Evolutionary conservation across 2,888 invertebrate species (phyloP).

Genomic region (Limulus polyphemus): DNA sequence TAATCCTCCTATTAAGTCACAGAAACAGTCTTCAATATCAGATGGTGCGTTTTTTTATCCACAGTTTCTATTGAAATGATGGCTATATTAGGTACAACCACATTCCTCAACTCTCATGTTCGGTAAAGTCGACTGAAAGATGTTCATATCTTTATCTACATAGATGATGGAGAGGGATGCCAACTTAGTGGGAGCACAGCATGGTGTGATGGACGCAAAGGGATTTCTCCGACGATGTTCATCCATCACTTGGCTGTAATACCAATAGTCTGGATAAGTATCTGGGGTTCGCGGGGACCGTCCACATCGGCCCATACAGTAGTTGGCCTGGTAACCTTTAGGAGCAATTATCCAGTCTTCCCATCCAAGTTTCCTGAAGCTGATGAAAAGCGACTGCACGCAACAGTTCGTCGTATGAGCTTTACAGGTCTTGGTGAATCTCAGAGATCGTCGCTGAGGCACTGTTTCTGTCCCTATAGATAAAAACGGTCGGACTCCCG

Average conservation of each 20-base stretch:
- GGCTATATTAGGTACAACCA: slow-evolving; percentile 61
- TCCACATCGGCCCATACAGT: slow-evolving; percentile 73
- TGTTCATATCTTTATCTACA: slow-evolving; percentile 75
- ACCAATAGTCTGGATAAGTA: slow-evolving; percentile 50
- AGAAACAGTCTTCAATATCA: too few relatives aligned
- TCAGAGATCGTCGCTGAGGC: slow-evolving; percentile 50
- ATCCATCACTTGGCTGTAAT: slow-evolving; percentile 81
- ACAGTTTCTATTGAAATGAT: too few relatives aligned
- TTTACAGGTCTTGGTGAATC: slow-evolving; percentile 71
- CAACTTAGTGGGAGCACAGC: slow-evolving; percentile 83
- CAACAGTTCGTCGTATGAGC: slow-evolving; percentile 51
- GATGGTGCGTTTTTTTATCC: too few relatives aligned
- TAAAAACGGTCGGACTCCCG: slow-evolving; percentile 59
- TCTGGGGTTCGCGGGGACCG: slow-evolving; percentile 57
- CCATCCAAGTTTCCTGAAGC: slow-evolving; percentile 81
- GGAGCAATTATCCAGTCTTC: slow-evolving; percentile 89
- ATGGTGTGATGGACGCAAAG: slow-evolving; percentile 52
- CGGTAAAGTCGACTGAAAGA: slow-evolving; percentile 83
- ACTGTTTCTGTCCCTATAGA: slow-evolving; percentile 62
- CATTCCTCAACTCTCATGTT: slow-evolving; percentile 95
- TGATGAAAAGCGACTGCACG: slow-evolving; percentile 80
- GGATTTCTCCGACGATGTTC: slow-evolving; percentile 54
- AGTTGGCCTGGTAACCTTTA: slow-evolving; percentile 82
- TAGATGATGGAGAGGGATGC: slow-evolving; percentile 85
- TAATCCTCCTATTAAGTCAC: too few relatives aligned